A percentile compares a stretch with the other conserved stretches of the same genome.
Evolutionary conservation across 2,113 vertebrate species (phyloP).

Genomic region (Notothenia coriiceps): DNA sequence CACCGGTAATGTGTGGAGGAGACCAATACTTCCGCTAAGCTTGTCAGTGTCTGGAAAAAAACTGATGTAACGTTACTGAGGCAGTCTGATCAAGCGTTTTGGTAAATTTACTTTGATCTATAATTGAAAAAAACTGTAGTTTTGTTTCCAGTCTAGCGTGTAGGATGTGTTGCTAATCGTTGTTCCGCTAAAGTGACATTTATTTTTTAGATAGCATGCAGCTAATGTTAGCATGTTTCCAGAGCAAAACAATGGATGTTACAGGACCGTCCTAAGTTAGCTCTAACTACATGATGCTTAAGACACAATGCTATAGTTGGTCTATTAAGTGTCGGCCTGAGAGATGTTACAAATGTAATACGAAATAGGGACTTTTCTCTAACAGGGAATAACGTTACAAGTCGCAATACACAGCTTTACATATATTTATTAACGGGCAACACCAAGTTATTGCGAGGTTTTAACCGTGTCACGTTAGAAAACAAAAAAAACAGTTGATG

Average conservation of each 20-base stretch:
- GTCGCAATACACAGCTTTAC: not conserved
- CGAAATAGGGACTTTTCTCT: not conserved
- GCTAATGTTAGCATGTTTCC: slow-evolving; percentile 41
- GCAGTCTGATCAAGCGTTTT: not conserved
- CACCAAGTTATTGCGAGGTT: not conserved
- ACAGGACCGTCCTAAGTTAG: slow-evolving; percentile 4
- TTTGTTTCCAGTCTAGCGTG: fast-evolving
- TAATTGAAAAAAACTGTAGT: not conserved
- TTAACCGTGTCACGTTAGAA: not conserved
- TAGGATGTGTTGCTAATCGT: fast-evolving
- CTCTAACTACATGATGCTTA: not conserved
- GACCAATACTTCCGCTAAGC: not conserved
- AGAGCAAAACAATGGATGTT: slow-evolving; percentile 56
- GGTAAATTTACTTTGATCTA: slow-evolving; percentile 6
- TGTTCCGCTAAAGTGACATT: not conserved
- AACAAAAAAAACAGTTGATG: not conserved
- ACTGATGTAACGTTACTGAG: not conserved
- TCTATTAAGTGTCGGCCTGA: not conserved
- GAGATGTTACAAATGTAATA: not conserved
- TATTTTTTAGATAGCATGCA: not conserved
- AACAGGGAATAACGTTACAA: not conserved
- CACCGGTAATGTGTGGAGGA: not conserved
- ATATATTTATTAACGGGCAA: not conserved
- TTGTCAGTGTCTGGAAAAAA: not conserved
- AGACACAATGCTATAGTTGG: not conserved